Percentiles rank a stretch among this genome's conserved stretches.
Conservation (phyloP, 2,113 vertebrate species). For the Podarcis raffonei region DNA sequence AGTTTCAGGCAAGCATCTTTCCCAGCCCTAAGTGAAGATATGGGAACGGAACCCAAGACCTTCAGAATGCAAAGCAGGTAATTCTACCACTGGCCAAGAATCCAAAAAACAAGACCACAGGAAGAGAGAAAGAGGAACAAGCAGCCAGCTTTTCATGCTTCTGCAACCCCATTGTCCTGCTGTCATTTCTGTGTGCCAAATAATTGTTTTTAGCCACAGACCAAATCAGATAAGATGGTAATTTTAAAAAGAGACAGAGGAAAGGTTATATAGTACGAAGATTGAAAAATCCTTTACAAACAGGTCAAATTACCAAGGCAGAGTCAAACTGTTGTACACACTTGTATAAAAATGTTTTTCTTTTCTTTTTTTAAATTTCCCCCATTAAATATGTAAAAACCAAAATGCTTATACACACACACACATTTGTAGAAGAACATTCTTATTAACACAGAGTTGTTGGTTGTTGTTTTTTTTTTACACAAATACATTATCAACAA, state of each 20-base stretch:
- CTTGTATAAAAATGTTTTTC: slow-evolving; percentile 2
- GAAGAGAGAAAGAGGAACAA: background rate
- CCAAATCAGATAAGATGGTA: background rate
- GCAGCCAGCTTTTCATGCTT: background rate
- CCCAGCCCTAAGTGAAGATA: too few relatives aligned
- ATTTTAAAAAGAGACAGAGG: background rate
- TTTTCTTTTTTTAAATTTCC: background rate
- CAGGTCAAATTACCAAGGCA: slow-evolving; percentile 48
- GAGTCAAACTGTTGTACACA: slow-evolving; percentile 32
- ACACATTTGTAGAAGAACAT: slow-evolving; percentile 24
- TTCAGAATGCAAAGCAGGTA: too few relatives aligned
- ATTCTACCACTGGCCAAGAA: background rate
- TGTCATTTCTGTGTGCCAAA: background rate
- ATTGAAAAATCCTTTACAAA: slow-evolving; percentile 56
- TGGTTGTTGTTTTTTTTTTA: slow-evolving; percentile 1
- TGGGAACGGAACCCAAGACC: too few relatives aligned
- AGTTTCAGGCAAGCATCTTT: too few relatives aligned
- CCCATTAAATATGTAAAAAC: slow-evolving; percentile 3
- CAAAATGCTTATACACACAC: background rate
- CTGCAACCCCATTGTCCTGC: background rate
- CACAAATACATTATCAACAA: slow-evolving; percentile 25
- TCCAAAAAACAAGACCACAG: background rate
- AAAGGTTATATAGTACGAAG: background rate
- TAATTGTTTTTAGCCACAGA: background rate
- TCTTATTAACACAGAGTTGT: slow-evolving; percentile 45